Evolutionary conservation across 2,888 invertebrate species (phyloP).

Genomic region (Melanchra persicariae): DNA sequence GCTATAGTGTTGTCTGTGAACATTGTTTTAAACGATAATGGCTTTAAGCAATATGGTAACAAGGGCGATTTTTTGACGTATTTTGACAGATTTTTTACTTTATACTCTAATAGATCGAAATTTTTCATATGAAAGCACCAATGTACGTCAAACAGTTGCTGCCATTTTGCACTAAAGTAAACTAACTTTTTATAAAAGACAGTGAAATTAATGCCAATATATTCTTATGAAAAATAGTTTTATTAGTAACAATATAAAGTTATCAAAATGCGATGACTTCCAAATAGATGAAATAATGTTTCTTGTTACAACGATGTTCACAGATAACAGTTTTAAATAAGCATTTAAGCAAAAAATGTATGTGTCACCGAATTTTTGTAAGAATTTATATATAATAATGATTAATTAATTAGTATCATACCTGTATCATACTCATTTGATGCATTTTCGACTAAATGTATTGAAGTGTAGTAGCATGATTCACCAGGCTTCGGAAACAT

Average conservation of each 20-base stretch:
- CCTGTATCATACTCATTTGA: conserved; percentile 89
- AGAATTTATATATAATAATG: conserved; percentile 79
- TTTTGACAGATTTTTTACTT: conserved; percentile 44
- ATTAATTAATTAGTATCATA: conserved; percentile 73
- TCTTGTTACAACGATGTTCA: conserved; percentile 43
- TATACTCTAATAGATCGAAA: conserved; percentile 31
- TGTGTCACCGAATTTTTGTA: conserved; percentile 85
- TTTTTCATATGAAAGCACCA: conserved; percentile 32
- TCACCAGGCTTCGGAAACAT: conserved; percentile 15
- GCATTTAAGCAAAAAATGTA: conserved; percentile 76
- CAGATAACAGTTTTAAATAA: conserved; percentile 60
- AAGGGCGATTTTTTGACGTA: conserved; percentile 30
- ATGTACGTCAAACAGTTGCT: conserved; percentile 31
- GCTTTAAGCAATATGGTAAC: conserved; percentile 5
- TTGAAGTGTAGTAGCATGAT: conserved; percentile 58
- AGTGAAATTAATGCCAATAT: conserved; percentile 59
- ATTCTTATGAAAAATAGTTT: conserved; percentile 59
- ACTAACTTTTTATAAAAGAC: conserved; percentile 54
- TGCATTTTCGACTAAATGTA: conserved; percentile 83
- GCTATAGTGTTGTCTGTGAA: conserved; percentile 59
- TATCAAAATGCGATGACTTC: conserved; percentile 15
- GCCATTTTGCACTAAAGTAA: conserved; percentile 15
- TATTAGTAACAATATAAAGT: conserved; percentile 40
- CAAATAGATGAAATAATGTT: conserved; percentile 32
- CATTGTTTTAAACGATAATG: conserved; percentile 34